Percentiles rank a stretch among this genome's conserved stretches.
phyloP scores from a whole-genome alignment of 1,140 invertebrate species.

The Drosophila busckii region DNA sequence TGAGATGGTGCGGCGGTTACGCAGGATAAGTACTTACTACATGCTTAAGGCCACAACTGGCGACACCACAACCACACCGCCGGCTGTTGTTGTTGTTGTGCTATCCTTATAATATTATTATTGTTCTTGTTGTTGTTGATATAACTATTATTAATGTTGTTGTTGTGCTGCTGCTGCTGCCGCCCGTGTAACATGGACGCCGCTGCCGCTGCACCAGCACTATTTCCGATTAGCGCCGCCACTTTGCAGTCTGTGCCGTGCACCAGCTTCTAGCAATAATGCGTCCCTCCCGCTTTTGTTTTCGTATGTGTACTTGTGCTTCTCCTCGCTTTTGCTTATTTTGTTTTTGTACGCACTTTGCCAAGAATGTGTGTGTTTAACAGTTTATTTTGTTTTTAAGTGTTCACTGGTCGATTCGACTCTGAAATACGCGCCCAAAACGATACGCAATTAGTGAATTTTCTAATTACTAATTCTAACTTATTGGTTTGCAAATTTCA shows the following conservation, averaged over 20 bases:
- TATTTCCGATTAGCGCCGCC: conserved; percentile 64
- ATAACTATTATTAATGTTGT: conserved; percentile 31
- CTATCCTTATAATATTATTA: conserved; percentile 37
- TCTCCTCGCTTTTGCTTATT: conserved; percentile 25
- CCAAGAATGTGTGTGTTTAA: conserved; percentile 32
- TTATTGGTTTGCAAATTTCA: conserved; percentile 28
- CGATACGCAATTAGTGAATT: conserved; percentile 6
- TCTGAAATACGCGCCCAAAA: conserved; percentile 23
- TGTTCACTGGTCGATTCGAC: background rate
- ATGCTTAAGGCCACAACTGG: conserved; percentile 78
- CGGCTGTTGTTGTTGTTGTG: conserved; percentile 62
- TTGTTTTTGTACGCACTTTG: conserved; percentile 51
- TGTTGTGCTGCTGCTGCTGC: conserved; percentile 43
- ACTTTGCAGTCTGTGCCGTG: conserved; percentile 70
- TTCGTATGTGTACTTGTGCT: conserved; percentile 29
- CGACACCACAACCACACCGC: conserved; percentile 62
- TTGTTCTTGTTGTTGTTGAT: conserved; percentile 26
- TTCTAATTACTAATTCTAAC: conserved; percentile 14
- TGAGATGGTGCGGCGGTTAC: background rate
- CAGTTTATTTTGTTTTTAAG: conserved; percentile 18
- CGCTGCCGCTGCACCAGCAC: conserved; percentile 70
- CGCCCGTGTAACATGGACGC: conserved; percentile 63
- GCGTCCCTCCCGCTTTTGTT: conserved; percentile 24
- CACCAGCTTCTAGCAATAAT: conserved; percentile 51
- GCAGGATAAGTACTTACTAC: conserved; percentile 60